These are phyloP conservation scores for Sebastes oblongus DNA, from an alignment of 2,797 vertebrate species.

Conservation along the genomic window DNA sequence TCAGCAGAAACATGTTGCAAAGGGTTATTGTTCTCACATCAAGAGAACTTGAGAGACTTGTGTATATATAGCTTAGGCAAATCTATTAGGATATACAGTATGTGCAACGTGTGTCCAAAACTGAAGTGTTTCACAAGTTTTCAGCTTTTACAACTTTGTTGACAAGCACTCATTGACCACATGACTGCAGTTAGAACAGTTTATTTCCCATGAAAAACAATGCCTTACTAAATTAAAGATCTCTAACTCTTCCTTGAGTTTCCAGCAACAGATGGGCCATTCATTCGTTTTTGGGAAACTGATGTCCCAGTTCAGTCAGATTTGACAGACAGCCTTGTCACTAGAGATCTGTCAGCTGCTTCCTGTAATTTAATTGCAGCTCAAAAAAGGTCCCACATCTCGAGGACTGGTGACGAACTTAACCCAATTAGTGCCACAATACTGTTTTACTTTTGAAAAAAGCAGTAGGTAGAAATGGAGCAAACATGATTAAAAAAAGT, in stretches of 20 bases:
- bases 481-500: too few relatives aligned
- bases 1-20: background rate
- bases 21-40: background rate
- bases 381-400: constrained; percentile 35
- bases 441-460: background rate
- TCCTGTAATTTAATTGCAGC: constrained; percentile 52
- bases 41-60: background rate
- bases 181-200: background rate
- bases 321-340: constrained; percentile 55
- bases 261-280: constrained; percentile 34
- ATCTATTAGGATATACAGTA: background rate
- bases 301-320: constrained; percentile 59
- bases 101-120: background rate
- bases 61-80: background rate
- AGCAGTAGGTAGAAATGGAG: too few relatives aligned
- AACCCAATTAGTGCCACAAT: constrained; percentile 16
- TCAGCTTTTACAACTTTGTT: background rate
- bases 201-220: background rate
- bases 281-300: constrained; percentile 30
- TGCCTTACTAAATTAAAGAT: background rate
- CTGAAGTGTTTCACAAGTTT: background rate
- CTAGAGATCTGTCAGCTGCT: constrained; percentile 36
- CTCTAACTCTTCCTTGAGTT: constrained; percentile 12
- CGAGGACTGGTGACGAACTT: background rate
- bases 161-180: background rate